These are phyloP conservation scores for Toxotes lorentzi DNA, from an alignment of 2,797 vertebrate species.

Conservation along the genomic window DNA sequence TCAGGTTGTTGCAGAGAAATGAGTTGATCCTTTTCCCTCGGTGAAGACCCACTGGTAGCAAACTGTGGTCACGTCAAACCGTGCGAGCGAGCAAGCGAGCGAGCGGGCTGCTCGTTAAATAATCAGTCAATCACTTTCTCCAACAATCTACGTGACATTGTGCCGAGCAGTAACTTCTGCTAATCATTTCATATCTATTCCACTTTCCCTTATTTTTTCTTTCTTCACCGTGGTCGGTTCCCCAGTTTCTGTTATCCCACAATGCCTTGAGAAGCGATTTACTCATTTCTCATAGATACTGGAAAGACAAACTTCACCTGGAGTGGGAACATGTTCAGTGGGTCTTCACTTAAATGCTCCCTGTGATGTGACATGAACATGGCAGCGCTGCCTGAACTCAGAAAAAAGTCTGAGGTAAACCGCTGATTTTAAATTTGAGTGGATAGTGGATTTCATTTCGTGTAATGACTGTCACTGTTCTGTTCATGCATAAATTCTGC, in stretches of 20 bases:
- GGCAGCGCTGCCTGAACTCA: not conserved
- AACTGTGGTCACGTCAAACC: no score
- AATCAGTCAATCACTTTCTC: no score
- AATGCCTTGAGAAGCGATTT: no score
- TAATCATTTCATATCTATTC: no score
- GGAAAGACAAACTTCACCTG: not conserved
- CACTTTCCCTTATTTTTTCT: not conserved
- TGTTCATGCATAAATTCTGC: slow-evolving; percentile 15
- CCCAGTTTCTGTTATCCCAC: no score
- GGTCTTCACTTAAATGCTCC: not conserved
- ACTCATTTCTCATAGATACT: no score
- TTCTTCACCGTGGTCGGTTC: no score
- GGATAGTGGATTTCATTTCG: slow-evolving; percentile 22
- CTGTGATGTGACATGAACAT: slow-evolving; percentile 9
- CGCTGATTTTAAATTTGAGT: slow-evolving; percentile 13
- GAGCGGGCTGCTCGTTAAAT: not conserved
- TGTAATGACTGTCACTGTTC: not conserved
- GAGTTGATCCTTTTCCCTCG: not conserved
- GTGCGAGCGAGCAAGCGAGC: no score
- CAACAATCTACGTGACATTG: no score
- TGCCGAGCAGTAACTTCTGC: no score
- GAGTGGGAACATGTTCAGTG: not conserved
- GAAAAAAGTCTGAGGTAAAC: not conserved
- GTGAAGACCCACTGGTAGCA: not conserved
- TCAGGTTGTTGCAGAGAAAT: not conserved